Percentiles rank a stretch among this genome's conserved stretches.
These are phyloP conservation scores for Podarcis raffonei DNA, from an alignment of 2,113 vertebrate genomes.

Conservation along the genomic window DNA sequence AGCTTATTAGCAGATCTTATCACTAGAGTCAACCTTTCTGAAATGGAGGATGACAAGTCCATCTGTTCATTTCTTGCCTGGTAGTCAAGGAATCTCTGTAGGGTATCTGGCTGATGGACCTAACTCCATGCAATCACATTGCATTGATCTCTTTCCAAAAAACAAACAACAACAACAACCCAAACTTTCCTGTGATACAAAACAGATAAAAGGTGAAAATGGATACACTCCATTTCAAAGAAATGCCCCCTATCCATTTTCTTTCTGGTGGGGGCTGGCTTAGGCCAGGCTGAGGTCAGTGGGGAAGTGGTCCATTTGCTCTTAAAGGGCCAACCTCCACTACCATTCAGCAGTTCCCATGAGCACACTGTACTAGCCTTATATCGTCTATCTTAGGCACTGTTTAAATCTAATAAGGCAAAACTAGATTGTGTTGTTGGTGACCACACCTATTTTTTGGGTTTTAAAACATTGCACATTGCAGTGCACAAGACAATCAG, in stretches of 20 bases:
- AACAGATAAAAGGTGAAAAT: conserved; percentile 30
- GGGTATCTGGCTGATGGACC: conserved; percentile 65
- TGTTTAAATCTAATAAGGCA: neutral
- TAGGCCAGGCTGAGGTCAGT: too few species aligned
- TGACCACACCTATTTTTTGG: neutral
- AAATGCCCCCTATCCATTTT: neutral
- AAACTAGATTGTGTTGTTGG: neutral
- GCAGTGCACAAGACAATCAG: too few species aligned
- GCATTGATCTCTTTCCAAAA: conserved; percentile 57
- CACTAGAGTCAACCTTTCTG: conserved; percentile 66
- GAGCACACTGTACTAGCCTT: neutral
- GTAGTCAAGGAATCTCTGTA: conserved; percentile 62
- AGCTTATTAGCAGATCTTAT: conserved; percentile 74
- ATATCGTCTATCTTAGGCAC: neutral
- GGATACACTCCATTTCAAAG: conserved; percentile 45
- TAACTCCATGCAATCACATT: conserved; percentile 56
- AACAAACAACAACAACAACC: too few species aligned
- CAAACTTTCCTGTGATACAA: conserved; percentile 50
- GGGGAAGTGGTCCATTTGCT: too few species aligned
- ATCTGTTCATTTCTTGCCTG: conserved; percentile 71
- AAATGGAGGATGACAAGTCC: conserved; percentile 69
- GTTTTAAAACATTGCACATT: too few species aligned
- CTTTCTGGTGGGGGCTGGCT: neutral
- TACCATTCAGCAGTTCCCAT: neutral
- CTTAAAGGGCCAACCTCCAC: too few species aligned